A percentile compares a stretch with the other conserved stretches of the same genome.
phyloP scores from a whole-genome alignment of 2,113 vertebrate species.

The Periophthalmus modestus region DNA sequence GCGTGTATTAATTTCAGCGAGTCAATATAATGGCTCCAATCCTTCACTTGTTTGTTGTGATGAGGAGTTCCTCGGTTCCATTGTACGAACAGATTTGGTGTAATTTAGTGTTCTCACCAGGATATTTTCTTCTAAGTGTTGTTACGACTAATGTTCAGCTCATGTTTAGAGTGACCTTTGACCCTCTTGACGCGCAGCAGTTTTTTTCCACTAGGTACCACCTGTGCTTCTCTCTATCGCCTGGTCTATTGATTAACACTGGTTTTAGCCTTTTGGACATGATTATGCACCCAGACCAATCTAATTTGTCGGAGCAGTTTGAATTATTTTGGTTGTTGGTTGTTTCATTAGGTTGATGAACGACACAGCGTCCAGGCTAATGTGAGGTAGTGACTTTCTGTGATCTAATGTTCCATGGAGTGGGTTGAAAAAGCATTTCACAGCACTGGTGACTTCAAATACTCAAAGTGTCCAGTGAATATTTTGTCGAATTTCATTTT shows the following conservation, averaged over 20 bases:
- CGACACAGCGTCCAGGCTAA: neutral
- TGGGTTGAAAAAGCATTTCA: neutral
- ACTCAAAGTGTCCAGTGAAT: neutral
- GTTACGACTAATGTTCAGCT: neutral
- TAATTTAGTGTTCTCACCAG: conserved; percentile 1
- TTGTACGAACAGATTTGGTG: neutral
- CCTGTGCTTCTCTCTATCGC: neutral
- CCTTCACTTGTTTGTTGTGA: neutral
- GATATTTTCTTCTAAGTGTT: neutral
- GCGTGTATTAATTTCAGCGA: neutral
- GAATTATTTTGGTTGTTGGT: neutral
- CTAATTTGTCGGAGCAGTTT: neutral
- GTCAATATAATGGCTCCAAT: neutral
- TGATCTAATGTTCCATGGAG: neutral
- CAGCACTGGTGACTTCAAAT: neutral
- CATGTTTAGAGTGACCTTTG: neutral
- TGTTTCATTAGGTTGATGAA: conserved; percentile 4
- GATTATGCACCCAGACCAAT: neutral
- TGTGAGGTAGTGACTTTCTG: neutral
- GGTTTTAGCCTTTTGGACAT: neutral
- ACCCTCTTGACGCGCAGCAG: neutral
- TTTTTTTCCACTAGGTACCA: neutral
- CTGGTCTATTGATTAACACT: conserved; percentile 1
- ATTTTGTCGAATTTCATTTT: neutral
- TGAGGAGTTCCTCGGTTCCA: neutral